Conservation (phyloP, 1,140 invertebrate genomes). For the Drosophila arizonae region DNA sequence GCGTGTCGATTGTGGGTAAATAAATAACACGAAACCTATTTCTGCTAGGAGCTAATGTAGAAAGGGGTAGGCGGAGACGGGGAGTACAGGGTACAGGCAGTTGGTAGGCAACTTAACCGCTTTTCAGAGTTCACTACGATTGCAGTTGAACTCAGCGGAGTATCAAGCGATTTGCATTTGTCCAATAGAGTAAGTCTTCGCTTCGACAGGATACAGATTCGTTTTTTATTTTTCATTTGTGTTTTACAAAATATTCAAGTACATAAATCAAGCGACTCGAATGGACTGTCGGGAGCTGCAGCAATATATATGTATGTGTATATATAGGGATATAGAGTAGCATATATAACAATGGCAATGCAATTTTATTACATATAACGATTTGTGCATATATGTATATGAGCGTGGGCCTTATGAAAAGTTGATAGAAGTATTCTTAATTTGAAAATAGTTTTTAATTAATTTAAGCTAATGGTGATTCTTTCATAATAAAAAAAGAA, state of each 20-base stretch:
- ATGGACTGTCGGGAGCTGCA: slow-evolving; percentile 26
- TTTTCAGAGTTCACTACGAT: slow-evolving; percentile 36
- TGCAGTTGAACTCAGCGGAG: slow-evolving; percentile 59
- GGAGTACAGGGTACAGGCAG: background rate
- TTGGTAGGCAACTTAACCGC: background rate
- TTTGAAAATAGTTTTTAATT: background rate
- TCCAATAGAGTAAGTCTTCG: slow-evolving; percentile 35
- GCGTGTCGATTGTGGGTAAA: slow-evolving; percentile 80
- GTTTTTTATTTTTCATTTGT: slow-evolving; percentile 30
- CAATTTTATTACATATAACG: slow-evolving; percentile 19
- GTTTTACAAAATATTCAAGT: slow-evolving; percentile 43
- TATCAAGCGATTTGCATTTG: slow-evolving; percentile 67
- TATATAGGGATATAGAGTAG: background rate
- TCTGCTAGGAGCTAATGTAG: slow-evolving; percentile 44
- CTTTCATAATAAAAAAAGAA: too few relatives aligned
- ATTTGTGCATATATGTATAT: too few relatives aligned
- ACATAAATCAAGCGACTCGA: slow-evolving; percentile 66
- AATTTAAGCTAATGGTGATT: too few relatives aligned
- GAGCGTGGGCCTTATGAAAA: background rate
- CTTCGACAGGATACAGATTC: slow-evolving; percentile 35
- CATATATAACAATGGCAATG: slow-evolving; percentile 12
- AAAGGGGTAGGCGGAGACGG: background rate
- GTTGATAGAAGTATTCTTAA: background rate
- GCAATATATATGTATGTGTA: slow-evolving; percentile 14
- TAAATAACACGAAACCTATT: slow-evolving; percentile 81